Evolutionary conservation across 2,113 vertebrate species (phyloP).

Genomic region (Corynorhinus townsendii): DNA sequence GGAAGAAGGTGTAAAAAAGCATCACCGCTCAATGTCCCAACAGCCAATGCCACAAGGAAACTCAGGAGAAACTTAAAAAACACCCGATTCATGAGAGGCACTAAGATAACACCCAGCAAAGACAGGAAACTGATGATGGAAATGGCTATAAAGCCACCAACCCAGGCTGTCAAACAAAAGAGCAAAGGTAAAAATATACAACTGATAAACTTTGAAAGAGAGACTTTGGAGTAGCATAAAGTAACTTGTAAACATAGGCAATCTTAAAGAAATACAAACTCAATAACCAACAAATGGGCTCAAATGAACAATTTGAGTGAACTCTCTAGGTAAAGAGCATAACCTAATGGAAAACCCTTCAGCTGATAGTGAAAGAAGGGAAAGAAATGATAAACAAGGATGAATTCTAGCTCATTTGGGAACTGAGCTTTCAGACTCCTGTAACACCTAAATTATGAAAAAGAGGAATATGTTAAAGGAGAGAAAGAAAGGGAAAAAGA

Average conservation of each 20-base stretch:
- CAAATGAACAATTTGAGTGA: not conserved
- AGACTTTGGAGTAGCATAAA: not conserved
- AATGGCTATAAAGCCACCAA: conserved; percentile 94
- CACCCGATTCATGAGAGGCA: conserved; percentile 93
- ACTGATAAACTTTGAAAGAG: not conserved
- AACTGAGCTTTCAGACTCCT: not conserved
- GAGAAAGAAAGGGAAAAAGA: not conserved
- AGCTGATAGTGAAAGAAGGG: not conserved
- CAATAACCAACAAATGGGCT: not conserved
- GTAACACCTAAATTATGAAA: not conserved
- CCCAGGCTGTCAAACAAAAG: conserved; percentile 87
- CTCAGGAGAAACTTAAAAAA: conserved; percentile 99
- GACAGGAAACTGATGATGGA: conserved; percentile 96
- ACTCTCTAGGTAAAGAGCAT: not conserved
- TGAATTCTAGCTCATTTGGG: not conserved
- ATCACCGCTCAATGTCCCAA: conserved; percentile 96
- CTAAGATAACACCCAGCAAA: conserved; percentile 90
- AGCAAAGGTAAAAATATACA: conserved; percentile 18
- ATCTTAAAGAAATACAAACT: conserved; percentile 15
- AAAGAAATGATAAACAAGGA: not conserved
- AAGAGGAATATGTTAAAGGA: not conserved
- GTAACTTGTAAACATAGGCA: not conserved
- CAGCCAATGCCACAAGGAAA: conserved; percentile 96
- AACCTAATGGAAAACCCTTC: not conserved
- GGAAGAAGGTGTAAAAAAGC: conserved; percentile 97